Base-by-base conservation (phyloP, 1,140 invertebrate genomes). In the Drosophila rhopaloa region DNA sequence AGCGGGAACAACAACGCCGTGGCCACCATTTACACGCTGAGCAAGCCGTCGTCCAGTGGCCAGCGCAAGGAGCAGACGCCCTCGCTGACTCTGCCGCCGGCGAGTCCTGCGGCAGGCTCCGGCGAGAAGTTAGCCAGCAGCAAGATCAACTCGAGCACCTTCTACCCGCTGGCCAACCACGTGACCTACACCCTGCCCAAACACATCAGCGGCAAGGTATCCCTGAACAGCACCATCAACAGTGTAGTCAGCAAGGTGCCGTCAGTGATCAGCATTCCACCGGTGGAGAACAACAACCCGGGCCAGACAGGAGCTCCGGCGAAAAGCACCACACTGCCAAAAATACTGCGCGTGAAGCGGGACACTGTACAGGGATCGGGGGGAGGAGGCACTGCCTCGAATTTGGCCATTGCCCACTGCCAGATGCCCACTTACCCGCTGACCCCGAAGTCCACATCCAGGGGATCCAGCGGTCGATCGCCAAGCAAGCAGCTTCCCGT, bases 201-300 rank as follows among this genome's bases (percentile, higher is more conserved):
- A 56, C 79, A 92, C 56, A 90, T 92, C 10, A 84, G 84, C 63
- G 91, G 91, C 24, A 92, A 92, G 70, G 73, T 92, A 38, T 91
- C 91, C 4, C 60, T 92, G 13, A 92, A 92, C 62, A 91, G 91
- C 51, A 91, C 91, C 40, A 92, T 92, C 44, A 84, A 91, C 32
- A 92, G 84, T 55, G 92, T 92, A 32, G 91, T 92, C 29, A 92
- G 90, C 75, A 92, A 92, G 43, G 92, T 92, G 44, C 92, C 92
- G 16, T 92, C 92, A 14, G 91, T 92, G 10, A 91, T 92, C 27
- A 92, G 83, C 43, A 89, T 92, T 53, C 92, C 92, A 9, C 74
- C 79, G 1, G 35, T 76, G 50, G 81, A 83, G 58, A 82, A 79
- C 37, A 85, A 74, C 68, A 85, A 63, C 44, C 38, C 67, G n/a